Evolutionary conservation across 2,888 invertebrate species (phyloP).

Genomic region (Lacanobia oleracea): DNA sequence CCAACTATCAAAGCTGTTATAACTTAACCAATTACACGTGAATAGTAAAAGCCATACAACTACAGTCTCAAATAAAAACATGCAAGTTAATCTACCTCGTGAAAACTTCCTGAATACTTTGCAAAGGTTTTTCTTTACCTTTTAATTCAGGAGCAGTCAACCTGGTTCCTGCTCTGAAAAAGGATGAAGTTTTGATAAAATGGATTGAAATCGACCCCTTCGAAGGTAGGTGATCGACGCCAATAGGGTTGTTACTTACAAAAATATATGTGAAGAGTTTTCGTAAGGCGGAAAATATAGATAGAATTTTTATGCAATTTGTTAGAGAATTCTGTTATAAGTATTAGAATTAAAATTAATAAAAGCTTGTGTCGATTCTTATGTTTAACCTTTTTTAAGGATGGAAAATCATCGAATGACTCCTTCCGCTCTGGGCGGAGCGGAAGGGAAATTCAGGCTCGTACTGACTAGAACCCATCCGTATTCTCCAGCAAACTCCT

Average conservation of each 20-base stretch:
- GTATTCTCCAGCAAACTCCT: too few relatives aligned
- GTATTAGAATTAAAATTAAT: not conserved
- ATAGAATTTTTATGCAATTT: not conserved
- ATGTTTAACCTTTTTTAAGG: too few relatives aligned
- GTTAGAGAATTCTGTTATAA: not conserved
- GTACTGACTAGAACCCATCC: too few relatives aligned
- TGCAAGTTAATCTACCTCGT: conserved; percentile 12
- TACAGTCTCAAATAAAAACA: conserved; percentile 7
- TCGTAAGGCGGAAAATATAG: not conserved
- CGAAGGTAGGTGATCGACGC: conserved; percentile 26
- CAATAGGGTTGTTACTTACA: conserved; percentile 33
- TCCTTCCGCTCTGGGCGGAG: too few relatives aligned
- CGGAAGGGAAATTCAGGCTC: too few relatives aligned
- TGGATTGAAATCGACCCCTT: conserved; percentile 43
- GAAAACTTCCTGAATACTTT: conserved; percentile 25
- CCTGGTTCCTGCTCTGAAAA: conserved; percentile 30
- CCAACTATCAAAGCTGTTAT: too few relatives aligned
- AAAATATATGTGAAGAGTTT: conserved; percentile 15
- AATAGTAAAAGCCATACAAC: not conserved
- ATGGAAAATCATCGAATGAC: too few relatives aligned
- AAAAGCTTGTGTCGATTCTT: not conserved
- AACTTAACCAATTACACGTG: not conserved
- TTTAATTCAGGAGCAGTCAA: conserved; percentile 55
- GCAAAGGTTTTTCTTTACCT: conserved; percentile 31
- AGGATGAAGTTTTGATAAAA: conserved; percentile 56